phyloP scores from a whole-genome alignment of 1,140 invertebrate genomes.

The Microplitis demolitor region DNA sequence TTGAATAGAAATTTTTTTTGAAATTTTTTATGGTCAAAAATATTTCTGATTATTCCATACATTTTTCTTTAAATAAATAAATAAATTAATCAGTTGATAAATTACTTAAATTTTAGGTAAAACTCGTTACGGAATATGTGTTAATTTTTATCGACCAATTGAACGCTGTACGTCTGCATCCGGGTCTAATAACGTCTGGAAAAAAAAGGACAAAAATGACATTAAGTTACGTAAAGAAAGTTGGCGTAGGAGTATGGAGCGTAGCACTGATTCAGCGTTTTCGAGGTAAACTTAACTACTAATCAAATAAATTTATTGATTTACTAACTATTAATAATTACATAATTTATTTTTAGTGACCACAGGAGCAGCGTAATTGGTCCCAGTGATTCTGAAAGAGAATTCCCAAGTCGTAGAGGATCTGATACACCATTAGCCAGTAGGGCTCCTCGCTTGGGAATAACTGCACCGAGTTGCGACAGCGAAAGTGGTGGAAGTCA shows the following conservation, averaged over 20 bases:
- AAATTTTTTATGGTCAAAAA: neutral
- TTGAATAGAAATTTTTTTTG: neutral
- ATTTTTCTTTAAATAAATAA: neutral
- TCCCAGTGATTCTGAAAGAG: slow-evolving; percentile 85
- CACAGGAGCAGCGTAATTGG: slow-evolving; percentile 87
- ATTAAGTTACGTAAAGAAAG: slow-evolving; percentile 78
- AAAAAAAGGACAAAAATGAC: slow-evolving; percentile 63
- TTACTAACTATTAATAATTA: slow-evolving; percentile 2
- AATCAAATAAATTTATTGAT: slow-evolving; percentile 13
- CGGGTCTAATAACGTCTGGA: slow-evolving; percentile 39
- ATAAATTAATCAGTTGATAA: neutral
- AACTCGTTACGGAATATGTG: slow-evolving; percentile 93
- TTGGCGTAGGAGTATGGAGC: slow-evolving; percentile 88
- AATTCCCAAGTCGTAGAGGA: slow-evolving; percentile 72
- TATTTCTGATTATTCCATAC: neutral
- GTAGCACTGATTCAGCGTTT: slow-evolving; percentile 89
- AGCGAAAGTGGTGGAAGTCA: slow-evolving; percentile 87
- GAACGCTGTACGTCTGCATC: slow-evolving; percentile 61
- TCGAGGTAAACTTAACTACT: slow-evolving; percentile 71
- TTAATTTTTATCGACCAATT: slow-evolving; percentile 96
- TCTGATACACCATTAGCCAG: slow-evolving; percentile 63
- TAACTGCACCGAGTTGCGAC: slow-evolving; percentile 74
- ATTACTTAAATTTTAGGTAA: slow-evolving; percentile 64
- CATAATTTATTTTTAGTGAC: slow-evolving; percentile 72
- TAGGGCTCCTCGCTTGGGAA: slow-evolving; percentile 66